Evolutionary conservation across 2,797 vertebrate genomes (phyloP).

Genomic region (Scarus forsteni): DNA sequence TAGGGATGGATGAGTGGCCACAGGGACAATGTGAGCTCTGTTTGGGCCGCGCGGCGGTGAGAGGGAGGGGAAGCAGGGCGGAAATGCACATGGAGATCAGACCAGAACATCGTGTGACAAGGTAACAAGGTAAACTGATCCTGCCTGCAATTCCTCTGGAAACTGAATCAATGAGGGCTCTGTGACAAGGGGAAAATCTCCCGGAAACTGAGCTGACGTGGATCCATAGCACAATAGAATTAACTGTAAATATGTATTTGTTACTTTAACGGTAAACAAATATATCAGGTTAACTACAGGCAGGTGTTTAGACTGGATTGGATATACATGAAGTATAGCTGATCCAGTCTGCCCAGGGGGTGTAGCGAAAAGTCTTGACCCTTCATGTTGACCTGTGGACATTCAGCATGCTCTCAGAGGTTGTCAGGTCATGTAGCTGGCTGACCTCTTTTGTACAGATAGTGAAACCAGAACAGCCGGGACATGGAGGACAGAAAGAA

Average conservation of each 20-base stretch:
- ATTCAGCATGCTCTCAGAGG: slow-evolving; percentile 33
- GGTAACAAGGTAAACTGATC: slow-evolving; percentile 84
- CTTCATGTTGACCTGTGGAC: slow-evolving; percentile 53
- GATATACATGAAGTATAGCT: neutral
- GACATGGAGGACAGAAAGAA: slow-evolving; percentile 27
- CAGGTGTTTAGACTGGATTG: neutral
- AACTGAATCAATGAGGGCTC: slow-evolving; percentile 81
- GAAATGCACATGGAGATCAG: slow-evolving; percentile 80
- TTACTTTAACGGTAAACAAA: slow-evolving; percentile 20
- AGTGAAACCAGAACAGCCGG: neutral
- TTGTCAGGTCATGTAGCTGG: slow-evolving; percentile 52
- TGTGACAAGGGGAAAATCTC: slow-evolving; percentile 72
- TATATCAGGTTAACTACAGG: slow-evolving; percentile 8
- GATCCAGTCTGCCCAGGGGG: slow-evolving; percentile 14
- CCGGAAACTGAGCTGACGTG: slow-evolving; percentile 58
- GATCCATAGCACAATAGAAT: slow-evolving; percentile 59
- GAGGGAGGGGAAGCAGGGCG: slow-evolving; percentile 66
- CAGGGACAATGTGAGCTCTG: slow-evolving; percentile 79
- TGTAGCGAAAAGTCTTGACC: slow-evolving; percentile 40
- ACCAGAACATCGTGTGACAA: slow-evolving; percentile 80
- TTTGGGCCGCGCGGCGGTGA: slow-evolving; percentile 53
- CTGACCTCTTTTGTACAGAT: slow-evolving; percentile 58
- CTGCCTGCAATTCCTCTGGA: slow-evolving; percentile 66
- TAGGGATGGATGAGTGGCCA: slow-evolving; percentile 73
- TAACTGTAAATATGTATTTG: slow-evolving; percentile 39